These are phyloP conservation scores for Tolypeutes matacus DNA, from an alignment of 2,797 vertebrate species.

Conservation along the genomic window DNA sequence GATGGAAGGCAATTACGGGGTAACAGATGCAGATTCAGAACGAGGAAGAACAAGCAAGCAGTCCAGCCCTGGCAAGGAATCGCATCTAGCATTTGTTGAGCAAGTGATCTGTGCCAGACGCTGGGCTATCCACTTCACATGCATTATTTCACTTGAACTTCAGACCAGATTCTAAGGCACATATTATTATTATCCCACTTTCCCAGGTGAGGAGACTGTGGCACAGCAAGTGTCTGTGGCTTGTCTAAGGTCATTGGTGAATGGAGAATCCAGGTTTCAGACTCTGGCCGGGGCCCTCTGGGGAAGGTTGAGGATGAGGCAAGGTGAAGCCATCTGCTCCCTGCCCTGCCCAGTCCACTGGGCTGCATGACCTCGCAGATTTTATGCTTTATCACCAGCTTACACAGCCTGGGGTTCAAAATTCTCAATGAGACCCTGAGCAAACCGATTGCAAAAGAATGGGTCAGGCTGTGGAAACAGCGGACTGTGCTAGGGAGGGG, in stretches of 20 bases:
- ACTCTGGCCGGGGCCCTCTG: too few relatives aligned
- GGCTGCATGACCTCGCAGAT: not conserved
- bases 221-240: too few relatives aligned
- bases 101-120: fast-evolving
- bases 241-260: too few relatives aligned
- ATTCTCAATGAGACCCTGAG: not conserved
- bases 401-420: fast-evolving
- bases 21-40: not conserved
- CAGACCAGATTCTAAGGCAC: fast-evolving
- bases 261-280: too few relatives aligned
- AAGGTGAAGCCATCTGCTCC: fast-evolving
- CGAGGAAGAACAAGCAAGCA: not conserved
- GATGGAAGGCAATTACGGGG: not conserved
- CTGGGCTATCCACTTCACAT: fast-evolving
- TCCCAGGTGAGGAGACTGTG: fast-evolving
- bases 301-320: too few relatives aligned
- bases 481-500: fast-evolving
- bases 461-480: not conserved
- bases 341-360: fast-evolving
- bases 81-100: fast-evolving
- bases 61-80: not conserved
- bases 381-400: fast-evolving
- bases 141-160: too few relatives aligned
- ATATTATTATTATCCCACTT: fast-evolving
- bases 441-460: fast-evolving